Conservation (phyloP, 2,797 vertebrate genomes). For the Orientallactaga sibirica region DNA sequence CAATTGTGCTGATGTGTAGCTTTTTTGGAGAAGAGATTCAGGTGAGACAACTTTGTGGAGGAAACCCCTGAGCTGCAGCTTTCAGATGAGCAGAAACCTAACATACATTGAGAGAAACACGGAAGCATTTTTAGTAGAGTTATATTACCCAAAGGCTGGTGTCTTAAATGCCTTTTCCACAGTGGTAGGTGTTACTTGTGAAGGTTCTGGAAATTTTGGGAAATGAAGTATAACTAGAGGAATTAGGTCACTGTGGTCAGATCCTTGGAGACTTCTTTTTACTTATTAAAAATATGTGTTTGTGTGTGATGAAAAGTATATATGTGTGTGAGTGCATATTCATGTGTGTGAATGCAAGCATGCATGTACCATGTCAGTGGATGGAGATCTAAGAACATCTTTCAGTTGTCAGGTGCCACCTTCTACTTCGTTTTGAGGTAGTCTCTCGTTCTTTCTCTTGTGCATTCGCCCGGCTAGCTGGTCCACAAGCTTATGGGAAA, state of each 20-base stretch:
- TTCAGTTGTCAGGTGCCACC: no score
- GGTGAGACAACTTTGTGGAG: background rate
- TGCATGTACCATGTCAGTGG: no score
- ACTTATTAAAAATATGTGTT: no score
- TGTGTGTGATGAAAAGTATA: no score
- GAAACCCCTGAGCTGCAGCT: background rate
- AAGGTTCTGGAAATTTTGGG: background rate
- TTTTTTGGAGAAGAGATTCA: background rate
- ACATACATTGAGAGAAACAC: background rate
- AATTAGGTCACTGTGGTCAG: background rate
- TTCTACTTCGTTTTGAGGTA: no score
- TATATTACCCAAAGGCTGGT: rapidly evolving
- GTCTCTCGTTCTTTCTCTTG: no score
- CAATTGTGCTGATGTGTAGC: rapidly evolving
- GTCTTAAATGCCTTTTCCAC: background rate
- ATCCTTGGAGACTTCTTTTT: no score
- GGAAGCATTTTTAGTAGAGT: background rate
- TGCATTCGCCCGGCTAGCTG: no score
- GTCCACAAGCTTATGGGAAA: no score
- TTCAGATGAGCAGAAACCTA: background rate
- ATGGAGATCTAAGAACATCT: no score
- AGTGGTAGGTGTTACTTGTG: background rate
- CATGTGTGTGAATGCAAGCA: no score
- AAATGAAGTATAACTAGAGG: background rate
- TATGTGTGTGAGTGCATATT: no score